Base-by-base conservation (phyloP, 2,888 invertebrate genomes). In the Hartigia nigra region DNA sequence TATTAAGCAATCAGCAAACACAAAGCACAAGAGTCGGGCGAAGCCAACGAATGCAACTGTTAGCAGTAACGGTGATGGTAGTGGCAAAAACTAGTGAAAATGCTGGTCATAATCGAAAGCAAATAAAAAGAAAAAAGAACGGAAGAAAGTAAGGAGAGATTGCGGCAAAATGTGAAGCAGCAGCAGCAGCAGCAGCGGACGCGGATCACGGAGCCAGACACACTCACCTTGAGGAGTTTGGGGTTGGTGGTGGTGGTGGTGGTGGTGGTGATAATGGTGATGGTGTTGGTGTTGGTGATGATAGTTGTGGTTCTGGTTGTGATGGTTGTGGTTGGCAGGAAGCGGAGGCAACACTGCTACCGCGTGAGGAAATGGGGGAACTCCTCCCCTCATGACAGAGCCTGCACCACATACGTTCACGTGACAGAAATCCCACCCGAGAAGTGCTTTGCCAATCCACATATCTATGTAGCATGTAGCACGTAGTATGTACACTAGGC, bases 261-360 rank as follows among this genome's bases (percentile, higher is more conserved):
- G 84, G 80, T 84, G 70, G 70, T 83, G 84, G n/a, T n/a, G n/a
- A n/a, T n/a, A n/a, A 81, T 84, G 83, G 79, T 87, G 88, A 77
- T 84, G 84, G 81, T 78, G 83, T 82, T 81, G 88, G 85, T 83
- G 87, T 84, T 83, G 88, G 86, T 80, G 87, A 84, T 81, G 87
- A 84, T 87, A 89, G 86, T 84, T 88, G 84, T 85, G 88, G 84
- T 87, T 89, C 83, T 86, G 89, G 86, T 89, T 87, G 86, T 90
- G 87, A 85, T 86, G 88, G 85, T 87, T 89, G 88, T 90, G 90
- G 88, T 88, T 89, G 85, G 87, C 90, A 86, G 90, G 91, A 86
- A 91, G 90, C 87, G 94, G 94, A 91, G 94, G 94, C 92, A 94
- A 92, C 88, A 94, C 94, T 92, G 93, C 94, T 91, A 94, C 94